Evolutionary conservation across 2,113 vertebrate genomes (phyloP).

Genomic region (Penelope pileata): DNA sequence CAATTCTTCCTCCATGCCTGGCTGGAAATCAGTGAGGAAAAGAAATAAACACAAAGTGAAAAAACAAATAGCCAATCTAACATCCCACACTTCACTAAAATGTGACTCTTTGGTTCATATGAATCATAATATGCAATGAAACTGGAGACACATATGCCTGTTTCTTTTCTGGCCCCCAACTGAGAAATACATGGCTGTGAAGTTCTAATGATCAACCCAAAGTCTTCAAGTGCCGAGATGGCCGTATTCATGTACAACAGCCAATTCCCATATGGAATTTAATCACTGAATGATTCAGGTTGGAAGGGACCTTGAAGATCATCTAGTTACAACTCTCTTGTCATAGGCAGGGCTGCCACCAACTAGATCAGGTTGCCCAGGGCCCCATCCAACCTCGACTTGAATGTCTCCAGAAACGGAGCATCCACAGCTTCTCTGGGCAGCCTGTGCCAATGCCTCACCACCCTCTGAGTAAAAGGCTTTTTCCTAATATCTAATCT

Average conservation of each 20-base stretch:
- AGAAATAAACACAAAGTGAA: background rate
- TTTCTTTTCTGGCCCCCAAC: background rate
- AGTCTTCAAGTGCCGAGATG: background rate
- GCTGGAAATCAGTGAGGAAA: background rate
- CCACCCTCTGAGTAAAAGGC: too few relatives aligned
- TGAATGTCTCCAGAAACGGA: too few relatives aligned
- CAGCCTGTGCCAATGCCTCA: too few relatives aligned
- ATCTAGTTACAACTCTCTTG: too few relatives aligned
- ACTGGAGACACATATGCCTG: background rate
- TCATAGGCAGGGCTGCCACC: too few relatives aligned
- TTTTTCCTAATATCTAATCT: too few relatives aligned
- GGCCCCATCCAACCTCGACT: too few relatives aligned
- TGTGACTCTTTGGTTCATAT: background rate
- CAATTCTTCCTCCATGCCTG: background rate
- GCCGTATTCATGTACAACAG: background rate
- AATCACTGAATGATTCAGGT: too few relatives aligned
- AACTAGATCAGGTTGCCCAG: too few relatives aligned
- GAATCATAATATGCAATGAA: background rate
- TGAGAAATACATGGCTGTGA: background rate
- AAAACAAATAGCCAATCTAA: background rate
- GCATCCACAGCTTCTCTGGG: too few relatives aligned
- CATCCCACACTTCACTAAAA: background rate
- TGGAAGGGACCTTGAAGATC: too few relatives aligned
- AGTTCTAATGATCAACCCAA: background rate
- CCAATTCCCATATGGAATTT: background rate